These are phyloP conservation scores for Gibbula magus DNA, from an alignment of 2,888 invertebrate genomes.

Conservation along the genomic window DNA sequence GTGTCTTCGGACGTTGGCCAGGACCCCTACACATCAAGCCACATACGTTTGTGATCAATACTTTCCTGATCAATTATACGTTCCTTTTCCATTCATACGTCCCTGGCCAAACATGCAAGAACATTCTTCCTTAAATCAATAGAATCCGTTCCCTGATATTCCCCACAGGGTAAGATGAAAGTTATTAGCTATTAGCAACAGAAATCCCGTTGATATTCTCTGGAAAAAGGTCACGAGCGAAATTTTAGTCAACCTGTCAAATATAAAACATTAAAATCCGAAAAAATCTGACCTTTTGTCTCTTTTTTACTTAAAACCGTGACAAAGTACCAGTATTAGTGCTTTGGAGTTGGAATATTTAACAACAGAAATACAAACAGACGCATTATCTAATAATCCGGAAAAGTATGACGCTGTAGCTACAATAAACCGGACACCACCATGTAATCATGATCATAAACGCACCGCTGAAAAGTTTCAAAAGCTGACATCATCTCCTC, in stretches of 20 bases:
- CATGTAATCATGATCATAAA: slow-evolving; percentile 7
- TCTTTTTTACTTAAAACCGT: slow-evolving; percentile 1
- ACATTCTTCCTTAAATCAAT: no score
- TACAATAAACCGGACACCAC: slow-evolving; percentile 1
- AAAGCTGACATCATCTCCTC: slow-evolving; percentile 9
- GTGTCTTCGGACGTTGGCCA: no score
- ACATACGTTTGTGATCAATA: no score
- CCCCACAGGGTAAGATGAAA: no score
- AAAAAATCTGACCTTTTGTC: slow-evolving; percentile 2
- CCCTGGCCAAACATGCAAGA: no score
- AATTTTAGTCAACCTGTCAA: neutral
- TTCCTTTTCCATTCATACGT: no score
- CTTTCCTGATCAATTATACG: no score
- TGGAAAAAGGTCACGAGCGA: no score
- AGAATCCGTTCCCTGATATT: no score
- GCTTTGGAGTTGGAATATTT: neutral
- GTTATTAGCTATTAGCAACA: no score
- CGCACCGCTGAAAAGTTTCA: slow-evolving; percentile 8
- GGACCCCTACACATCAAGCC: no score
- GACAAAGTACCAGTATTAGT: neutral
- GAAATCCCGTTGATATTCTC: no score
- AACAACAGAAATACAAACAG: neutral
- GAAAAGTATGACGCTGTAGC: neutral
- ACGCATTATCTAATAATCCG: neutral
- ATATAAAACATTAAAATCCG: neutral